Percentiles rank a stretch among this genome's conserved stretches.
Conservation (phyloP, 2,797 vertebrate species). For the Sphaeramia orbicularis region DNA sequence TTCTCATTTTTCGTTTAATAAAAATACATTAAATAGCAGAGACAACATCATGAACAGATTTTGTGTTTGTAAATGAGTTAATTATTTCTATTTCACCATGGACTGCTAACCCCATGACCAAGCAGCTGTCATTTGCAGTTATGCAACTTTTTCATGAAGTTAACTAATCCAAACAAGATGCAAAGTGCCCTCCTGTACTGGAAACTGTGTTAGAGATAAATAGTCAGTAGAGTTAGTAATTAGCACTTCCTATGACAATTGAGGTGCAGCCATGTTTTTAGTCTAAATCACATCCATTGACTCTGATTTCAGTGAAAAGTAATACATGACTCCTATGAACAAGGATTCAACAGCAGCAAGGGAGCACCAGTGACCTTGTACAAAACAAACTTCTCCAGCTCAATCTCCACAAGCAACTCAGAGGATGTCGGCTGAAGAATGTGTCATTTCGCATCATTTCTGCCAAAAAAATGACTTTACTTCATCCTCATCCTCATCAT, state of each 20-base stretch:
- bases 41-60: background rate
- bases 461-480: background rate
- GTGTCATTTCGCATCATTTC: slow-evolving; percentile 26
- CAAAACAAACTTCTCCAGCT: slow-evolving; percentile 6
- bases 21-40: background rate
- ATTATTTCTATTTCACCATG: background rate
- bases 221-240: no score
- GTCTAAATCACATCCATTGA: background rate
- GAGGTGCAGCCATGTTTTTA: background rate
- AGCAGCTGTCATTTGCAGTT: background rate
- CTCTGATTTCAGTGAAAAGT: background rate
- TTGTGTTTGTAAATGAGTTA: background rate
- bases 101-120: no score
- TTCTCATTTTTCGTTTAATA: background rate
- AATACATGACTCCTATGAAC: slow-evolving; percentile 17
- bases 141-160: no score
- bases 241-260: background rate
- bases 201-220: no score
- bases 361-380: slow-evolving; percentile 5
- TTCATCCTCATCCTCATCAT: background rate
- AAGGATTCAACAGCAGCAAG: slow-evolving; percentile 11
- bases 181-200: no score
- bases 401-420: slow-evolving; percentile 9
- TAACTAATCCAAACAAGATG: no score
- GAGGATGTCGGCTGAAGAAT: slow-evolving; percentile 3